Evolutionary conservation across 2,888 invertebrate genomes (phyloP), one percentile per base, ranked within the genome.

Genomic region (Allolobophora icterica): DNA sequence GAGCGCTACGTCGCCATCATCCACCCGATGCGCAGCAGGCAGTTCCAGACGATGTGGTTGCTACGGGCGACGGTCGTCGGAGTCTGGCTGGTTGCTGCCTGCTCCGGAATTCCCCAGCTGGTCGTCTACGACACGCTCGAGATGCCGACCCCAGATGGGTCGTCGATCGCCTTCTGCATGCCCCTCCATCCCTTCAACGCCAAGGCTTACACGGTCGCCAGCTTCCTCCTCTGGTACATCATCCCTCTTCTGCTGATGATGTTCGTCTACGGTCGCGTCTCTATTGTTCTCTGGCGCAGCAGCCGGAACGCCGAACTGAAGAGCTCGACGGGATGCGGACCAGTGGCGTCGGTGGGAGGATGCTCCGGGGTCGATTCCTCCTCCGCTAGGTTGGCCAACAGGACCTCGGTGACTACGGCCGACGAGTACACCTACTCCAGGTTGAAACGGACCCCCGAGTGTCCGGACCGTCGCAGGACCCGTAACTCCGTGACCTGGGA

Each of bases 21-120:
- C 97, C 94, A 97, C 97, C 94, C 97, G 97, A 95, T 98, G 97
- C 97, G 97, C 71, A 97, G 97, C 95, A 97, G 97, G 94, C 97
- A 97, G 94, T 38, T 87, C 21, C 58, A 84, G 38, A 35, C 58
- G 38, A 38, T 90, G 38, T 98, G 92, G 40, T 38, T 98, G 90
- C 96, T 97, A 96, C 97, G 97, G 94, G 97, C 97, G 90, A 97
- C 98, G 93, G 95, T 97, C 35, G 96, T 97, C 4, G 98, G 98
- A 33, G 97, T 98, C 93, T 97, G 97, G 0, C 96, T 97, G 0
- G 98, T 98, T 96, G 97, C 97, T 92, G 97, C 97, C 5, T 98
- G 98, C 0, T 97, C 97, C 30, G 91, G 89, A 17, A 24, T 91
- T 8, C 91, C 91, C 58, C 40, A 40, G 71, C 83, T 91, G 33